Evolutionary conservation across 2,888 invertebrate genomes (phyloP).

Genomic region (Cyclophora albipunctata): DNA sequence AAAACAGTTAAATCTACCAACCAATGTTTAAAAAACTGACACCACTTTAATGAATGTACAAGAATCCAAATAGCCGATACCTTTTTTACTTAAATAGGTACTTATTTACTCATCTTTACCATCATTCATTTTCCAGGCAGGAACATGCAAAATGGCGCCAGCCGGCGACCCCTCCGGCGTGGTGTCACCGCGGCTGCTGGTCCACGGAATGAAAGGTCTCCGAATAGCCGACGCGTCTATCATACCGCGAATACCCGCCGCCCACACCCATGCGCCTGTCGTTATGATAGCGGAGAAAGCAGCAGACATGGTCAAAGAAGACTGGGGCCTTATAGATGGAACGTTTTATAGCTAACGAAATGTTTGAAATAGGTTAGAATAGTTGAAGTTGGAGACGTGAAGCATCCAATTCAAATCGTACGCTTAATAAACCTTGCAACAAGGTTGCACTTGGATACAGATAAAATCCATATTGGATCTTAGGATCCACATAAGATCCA

Average conservation of each 20-base stretch:
- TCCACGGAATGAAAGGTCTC: slow-evolving; percentile 54
- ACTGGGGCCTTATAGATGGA: slow-evolving; percentile 41
- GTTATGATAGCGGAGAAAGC: slow-evolving; percentile 76
- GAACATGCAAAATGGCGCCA: slow-evolving; percentile 84
- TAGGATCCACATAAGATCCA: too few species aligned
- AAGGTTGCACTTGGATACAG: too few species aligned
- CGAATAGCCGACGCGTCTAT: slow-evolving; percentile 72
- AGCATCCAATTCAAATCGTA: too few species aligned
- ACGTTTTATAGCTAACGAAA: neutral
- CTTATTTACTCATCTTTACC: too few species aligned
- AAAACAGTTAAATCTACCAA: too few species aligned
- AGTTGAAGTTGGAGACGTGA: too few species aligned
- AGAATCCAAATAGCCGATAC: too few species aligned
- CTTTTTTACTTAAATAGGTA: neutral
- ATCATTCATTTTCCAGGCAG: slow-evolving; percentile 52
- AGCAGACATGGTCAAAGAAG: slow-evolving; percentile 67
- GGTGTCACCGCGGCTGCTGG: slow-evolving; percentile 73
- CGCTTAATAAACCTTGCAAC: too few species aligned
- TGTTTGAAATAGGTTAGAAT: too few species aligned
- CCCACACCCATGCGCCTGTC: slow-evolving; percentile 71
- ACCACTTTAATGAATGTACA: too few species aligned
- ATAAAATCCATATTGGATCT: too few species aligned
- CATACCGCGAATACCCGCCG: slow-evolving; percentile 71
- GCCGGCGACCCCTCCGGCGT: slow-evolving; percentile 76
- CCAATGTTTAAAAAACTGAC: too few species aligned